A percentile compares a stretch with the other conserved stretches of the same genome.
phyloP scores from a whole-genome alignment of 2,797 vertebrate species.

The Tapera naevia region DNA sequence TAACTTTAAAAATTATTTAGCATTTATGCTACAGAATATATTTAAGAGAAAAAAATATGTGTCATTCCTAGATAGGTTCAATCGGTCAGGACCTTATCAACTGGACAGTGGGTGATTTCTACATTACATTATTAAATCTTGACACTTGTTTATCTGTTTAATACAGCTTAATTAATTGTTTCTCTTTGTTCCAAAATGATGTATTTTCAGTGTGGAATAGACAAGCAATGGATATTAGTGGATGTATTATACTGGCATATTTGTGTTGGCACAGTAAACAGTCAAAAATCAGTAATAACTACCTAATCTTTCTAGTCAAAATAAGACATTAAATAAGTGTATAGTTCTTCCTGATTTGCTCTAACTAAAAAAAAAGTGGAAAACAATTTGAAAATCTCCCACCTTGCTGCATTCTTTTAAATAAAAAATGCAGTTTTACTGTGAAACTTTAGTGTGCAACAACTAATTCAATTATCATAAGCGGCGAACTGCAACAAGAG shows the following conservation, averaged over 20 bases:
- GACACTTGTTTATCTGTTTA: background rate
- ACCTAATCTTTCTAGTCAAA: background rate
- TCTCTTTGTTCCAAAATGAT: background rate
- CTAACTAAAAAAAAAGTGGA: background rate
- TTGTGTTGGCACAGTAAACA: background rate
- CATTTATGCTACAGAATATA: background rate
- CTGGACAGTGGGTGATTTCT: background rate
- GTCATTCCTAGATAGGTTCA: background rate
- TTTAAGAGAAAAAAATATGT: background rate
- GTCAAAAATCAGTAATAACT: background rate
- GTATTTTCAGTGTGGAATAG: background rate
- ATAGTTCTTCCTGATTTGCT: background rate
- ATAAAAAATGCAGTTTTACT: background rate
- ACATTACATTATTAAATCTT: background rate
- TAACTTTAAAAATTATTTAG: background rate
- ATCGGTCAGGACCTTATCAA: background rate
- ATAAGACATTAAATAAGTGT: background rate
- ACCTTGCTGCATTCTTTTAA: background rate
- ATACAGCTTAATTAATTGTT: background rate
- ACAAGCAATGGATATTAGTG: background rate
- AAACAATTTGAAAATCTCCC: background rate
- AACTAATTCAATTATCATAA: background rate
- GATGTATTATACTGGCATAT: background rate
- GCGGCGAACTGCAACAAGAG: fast-evolving
- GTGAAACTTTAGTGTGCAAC: background rate